phyloP scores from a whole-genome alignment of 2,888 invertebrate genomes.

The Tryphoninae sp. region DNA sequence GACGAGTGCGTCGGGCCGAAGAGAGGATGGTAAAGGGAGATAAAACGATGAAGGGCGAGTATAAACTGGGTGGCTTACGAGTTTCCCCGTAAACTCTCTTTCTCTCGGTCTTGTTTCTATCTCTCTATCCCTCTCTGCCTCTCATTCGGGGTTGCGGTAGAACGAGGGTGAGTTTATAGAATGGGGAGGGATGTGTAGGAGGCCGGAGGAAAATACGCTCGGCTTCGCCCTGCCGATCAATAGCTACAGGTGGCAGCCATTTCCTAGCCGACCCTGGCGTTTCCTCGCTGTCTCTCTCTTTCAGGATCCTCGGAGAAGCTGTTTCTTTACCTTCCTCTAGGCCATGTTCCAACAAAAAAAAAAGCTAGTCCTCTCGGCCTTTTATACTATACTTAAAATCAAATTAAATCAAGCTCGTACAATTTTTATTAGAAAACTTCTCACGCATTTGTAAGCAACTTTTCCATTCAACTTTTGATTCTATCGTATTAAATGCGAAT shows the following conservation, averaged over 20 bases:
- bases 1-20: constrained; percentile 25
- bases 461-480: not conserved
- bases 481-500: constrained; percentile 3
- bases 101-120: constrained; percentile 14
- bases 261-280: constrained; percentile 76
- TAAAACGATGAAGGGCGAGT: constrained; percentile 56
- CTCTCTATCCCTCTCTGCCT: constrained; percentile 10
- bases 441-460: not conserved
- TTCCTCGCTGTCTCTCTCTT: constrained; percentile 53
- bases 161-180: constrained; percentile 41
- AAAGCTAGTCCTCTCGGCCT: too few species aligned
- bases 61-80: constrained; percentile 52
- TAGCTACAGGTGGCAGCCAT: constrained; percentile 82
- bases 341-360: not conserved
- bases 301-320: not conserved
- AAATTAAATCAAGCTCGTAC: too few species aligned
- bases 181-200: constrained; percentile 46
- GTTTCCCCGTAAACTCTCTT: constrained; percentile 34
- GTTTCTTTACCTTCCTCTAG: not conserved
- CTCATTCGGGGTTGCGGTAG: constrained; percentile 38
- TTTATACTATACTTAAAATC: too few species aligned
- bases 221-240: constrained; percentile 79
- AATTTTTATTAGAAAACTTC: too few species aligned
- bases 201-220: constrained; percentile 72
- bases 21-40: constrained; percentile 19